These are phyloP conservation scores for Colistium nudipinnis DNA, from an alignment of 2,113 vertebrate species.

Conservation along the genomic window DNA sequence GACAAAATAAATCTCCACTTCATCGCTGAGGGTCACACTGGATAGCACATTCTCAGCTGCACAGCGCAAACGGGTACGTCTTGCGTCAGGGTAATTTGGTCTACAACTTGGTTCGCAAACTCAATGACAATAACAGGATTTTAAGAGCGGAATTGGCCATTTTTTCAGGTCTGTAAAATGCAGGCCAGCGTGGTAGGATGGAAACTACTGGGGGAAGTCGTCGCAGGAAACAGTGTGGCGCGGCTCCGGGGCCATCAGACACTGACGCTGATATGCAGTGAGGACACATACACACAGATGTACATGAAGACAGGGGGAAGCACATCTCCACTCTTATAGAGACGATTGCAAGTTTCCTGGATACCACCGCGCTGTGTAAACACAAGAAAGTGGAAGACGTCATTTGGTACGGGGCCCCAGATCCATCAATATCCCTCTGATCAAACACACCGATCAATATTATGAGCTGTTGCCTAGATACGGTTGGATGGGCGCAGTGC, in stretches of 20 bases:
- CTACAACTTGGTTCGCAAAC: no score
- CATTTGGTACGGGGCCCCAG: constrained; percentile 7
- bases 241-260: constrained; percentile 14
- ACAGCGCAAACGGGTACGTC: not conserved
- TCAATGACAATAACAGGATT: no score
- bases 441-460: constrained; percentile 66
- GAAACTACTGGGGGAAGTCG: constrained; percentile 55
- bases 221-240: constrained; percentile 32
- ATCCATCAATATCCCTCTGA: constrained; percentile 54
- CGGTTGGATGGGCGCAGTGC: constrained; percentile 14
- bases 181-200: constrained; percentile 25
- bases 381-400: constrained; percentile 18
- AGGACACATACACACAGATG: not conserved
- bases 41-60: not conserved
- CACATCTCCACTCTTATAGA: not conserved
- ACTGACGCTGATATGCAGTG: not conserved
- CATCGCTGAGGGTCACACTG: no score
- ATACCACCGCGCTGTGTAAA: constrained; percentile 24
- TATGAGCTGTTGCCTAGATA: constrained; percentile 64
- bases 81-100: no score
- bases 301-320: not conserved
- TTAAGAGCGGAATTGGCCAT: no score
- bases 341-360: constrained; percentile 5
- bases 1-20: not conserved
- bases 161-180: constrained; percentile 11